Base-by-base conservation (phyloP, 2,888 invertebrate species). In the Coelogynopora nodosa region DNA sequence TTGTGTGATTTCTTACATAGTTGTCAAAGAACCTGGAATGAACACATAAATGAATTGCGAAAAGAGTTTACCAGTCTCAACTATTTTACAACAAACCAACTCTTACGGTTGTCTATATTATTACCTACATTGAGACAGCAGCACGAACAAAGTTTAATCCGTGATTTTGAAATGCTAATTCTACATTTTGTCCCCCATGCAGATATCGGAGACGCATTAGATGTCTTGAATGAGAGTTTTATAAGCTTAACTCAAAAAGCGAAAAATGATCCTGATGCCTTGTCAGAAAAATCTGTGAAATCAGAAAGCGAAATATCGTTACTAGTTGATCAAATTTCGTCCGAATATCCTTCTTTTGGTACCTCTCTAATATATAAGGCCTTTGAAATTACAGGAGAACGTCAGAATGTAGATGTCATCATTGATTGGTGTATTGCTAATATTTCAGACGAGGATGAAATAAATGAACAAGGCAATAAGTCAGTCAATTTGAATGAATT, bases 51-150 rank as follows among this genome's bases (percentile, higher is more conserved):
- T 5, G 74, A 13, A 13, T 13, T 74, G 18, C 18, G 74, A 2
- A 5, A 74, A 23, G 23, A 74, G 23, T 74, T 13, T 74, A 10
- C 74, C 23, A 23, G 2, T 23, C 74, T 74, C 2, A 74, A 74
- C 23, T 74, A 74, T 74, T 74, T 74, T 74, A 74, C 74, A 74
- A 74, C 74, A 5, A 74, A 74, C 23, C 74, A 74, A 74, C 74
- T 74, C 2, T 26, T 23, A 5, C 74, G 23, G 2, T 74, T 74
- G 27, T 74, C 74, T 2, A n/a, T 23, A 2, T 5, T 23, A 74
- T 26, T 74, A 49, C 10, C 49, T 13, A 49, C 5, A 49, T 49
- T 49, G 10, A 49, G 49, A 18, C 10, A 49, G 10, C 49, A 49
- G 49, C 5, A 18, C 18, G 18, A 5, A 13, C 5, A 5, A 13